Evolutionary conservation across 1,140 invertebrate genomes (phyloP).

Genomic region (Lepidotrigona ventralis): DNA sequence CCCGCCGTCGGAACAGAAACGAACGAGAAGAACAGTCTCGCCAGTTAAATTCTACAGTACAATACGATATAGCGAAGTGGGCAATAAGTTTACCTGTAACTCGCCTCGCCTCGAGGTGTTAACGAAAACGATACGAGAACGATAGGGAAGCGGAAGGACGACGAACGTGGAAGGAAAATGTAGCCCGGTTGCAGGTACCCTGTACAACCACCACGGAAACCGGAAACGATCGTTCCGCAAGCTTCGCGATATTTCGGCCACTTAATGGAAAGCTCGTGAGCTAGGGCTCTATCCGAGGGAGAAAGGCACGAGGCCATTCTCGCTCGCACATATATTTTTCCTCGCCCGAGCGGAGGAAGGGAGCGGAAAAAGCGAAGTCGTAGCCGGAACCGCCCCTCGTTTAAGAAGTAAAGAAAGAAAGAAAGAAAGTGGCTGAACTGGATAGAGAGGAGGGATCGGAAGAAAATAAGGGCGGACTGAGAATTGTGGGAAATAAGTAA

Average conservation of each 20-base stretch:
- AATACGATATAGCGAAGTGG: neutral
- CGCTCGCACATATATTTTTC: conserved; percentile 54
- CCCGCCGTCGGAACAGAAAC: conserved; percentile 36
- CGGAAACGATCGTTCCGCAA: neutral
- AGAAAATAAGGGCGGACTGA: conserved; percentile 60
- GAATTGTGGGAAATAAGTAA: conserved; percentile 73
- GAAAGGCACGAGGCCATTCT: conserved; percentile 40
- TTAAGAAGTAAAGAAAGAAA: conserved; percentile 58
- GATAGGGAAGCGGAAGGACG: neutral
- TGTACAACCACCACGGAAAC: neutral
- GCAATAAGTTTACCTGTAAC: neutral
- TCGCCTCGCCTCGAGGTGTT: neutral
- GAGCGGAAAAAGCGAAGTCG: conserved; percentile 44
- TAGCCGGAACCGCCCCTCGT: conserved; percentile 69
- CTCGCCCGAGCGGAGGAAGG: conserved; percentile 7
- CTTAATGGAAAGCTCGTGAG: conserved; percentile 66
- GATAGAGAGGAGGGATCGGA: neutral
- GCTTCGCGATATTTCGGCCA: conserved; percentile 56
- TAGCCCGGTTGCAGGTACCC: neutral
- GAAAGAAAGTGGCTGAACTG: neutral
- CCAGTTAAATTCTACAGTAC: neutral
- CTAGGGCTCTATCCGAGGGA: conserved; percentile 6
- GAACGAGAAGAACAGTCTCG: conserved; percentile 3
- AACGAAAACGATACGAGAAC: conserved; percentile 11
- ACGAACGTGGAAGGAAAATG: neutral